Base-by-base conservation (phyloP, 2,888 invertebrate genomes). In the Rapana venosa region DNA sequence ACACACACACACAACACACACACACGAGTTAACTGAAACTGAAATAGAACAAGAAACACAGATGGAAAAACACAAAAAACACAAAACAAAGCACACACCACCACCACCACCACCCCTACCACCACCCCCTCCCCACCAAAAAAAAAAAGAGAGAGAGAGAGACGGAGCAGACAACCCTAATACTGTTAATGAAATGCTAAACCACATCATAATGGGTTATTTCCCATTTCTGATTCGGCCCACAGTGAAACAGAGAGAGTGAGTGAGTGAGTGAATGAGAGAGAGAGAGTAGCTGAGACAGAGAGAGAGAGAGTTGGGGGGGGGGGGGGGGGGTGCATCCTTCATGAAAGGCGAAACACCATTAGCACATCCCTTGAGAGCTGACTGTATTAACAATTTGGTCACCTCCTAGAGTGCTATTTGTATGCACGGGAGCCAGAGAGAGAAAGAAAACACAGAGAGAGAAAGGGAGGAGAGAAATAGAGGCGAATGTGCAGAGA, bases 1-100 rank as follows among this genome's bases (percentile, higher is more conserved):
- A 87, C 66, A 61, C 35, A 66, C 87, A 61, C 87, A n/a, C 86
- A 20, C 74, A n/a, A n/a, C 74, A n/a, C 74, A n/a, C 74, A n/a
- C 74, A n/a, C 74, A n/a, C n/a, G 26, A 66, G 5, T 15, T 17
- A 61, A 11, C 1, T 26, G 26, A 66, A 22, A 79, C 79, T n/a
- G 20, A 47, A 85, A 85, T 22, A n/a, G 6, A 61, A 66, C 86
- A 70, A 36, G 15, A 17, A 30, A 32, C 17, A 6, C 32, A 87
- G 1, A 79, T 32, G 32, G 8, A 32, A 17, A 87, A 35, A 1
- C 13, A 74, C 36, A 77, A 36, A 36, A 35, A 87, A 30, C 11
- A 70, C n/a, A 32, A 20, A 66, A 87, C 36, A 30, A 74, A 70
- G 22, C 4, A 87, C 20, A 30, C 1, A 30, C 2, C 70, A 30